These are phyloP conservation scores for Dicaeum eximium DNA, from an alignment of 2,113 vertebrate species.

Conservation along the genomic window DNA sequence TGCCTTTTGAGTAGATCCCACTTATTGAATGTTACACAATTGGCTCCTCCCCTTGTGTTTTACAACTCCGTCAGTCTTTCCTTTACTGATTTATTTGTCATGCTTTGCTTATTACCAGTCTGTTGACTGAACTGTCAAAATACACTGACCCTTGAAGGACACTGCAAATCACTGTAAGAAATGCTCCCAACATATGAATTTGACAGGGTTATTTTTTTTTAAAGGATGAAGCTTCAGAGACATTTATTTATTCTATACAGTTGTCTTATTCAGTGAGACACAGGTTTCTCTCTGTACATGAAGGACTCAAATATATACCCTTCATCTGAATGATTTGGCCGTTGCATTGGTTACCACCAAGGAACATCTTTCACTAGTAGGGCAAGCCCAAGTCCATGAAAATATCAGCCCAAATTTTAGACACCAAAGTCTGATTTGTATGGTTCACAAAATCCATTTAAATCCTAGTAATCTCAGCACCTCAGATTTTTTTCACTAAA, in stretches of 20 bases:
- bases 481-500: background rate
- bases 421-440: background rate
- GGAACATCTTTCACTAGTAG: background rate
- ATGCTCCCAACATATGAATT: background rate
- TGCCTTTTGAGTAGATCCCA: background rate
- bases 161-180: background rate
- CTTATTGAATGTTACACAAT: background rate
- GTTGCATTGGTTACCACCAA: background rate
- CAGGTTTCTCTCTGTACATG: background rate
- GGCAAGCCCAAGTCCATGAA: background rate
- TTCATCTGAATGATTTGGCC: background rate
- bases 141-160: background rate
- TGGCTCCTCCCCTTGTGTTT: background rate
- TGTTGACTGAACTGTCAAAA: background rate
- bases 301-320: background rate
- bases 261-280: background rate
- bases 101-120: background rate
- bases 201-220: background rate
- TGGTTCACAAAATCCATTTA: background rate
- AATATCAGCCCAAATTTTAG: background rate
- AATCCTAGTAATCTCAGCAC: background rate
- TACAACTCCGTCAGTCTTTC: background rate
- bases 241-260: background rate
- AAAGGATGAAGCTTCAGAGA: background rate
- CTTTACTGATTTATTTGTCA: background rate